Base-by-base conservation (phyloP, 2,888 invertebrate genomes). In the Octonoba sinensis region DNA sequence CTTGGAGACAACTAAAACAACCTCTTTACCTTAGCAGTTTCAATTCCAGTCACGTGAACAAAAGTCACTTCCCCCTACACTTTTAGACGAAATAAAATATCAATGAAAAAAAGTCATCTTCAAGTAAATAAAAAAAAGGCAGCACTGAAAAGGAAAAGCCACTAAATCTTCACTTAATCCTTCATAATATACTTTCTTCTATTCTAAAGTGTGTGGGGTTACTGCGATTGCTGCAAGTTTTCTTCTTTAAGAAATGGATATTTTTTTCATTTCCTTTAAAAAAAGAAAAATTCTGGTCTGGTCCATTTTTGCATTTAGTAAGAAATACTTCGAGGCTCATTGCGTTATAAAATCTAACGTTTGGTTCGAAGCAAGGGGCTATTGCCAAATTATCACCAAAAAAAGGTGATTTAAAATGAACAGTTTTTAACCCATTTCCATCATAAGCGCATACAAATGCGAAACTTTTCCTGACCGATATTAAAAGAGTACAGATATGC, bases 91-190 rank as follows among this genome's bases (percentile, higher is more conserved):
- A 64, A 27, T 44, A 64, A 60, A 60, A 36, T 36, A 60, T 36
- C 24, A 60, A 60, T 60, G 36, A 18, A 60, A 24, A 56, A 57
- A 57, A 57, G 18, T 60, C 60, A 36, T 60, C 60, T 36, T 36
- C 60, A 1, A 27, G 57, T 15, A 27, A 60, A 36, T 36, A 36
- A 36, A 36, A 36, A 36, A 56, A 20, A 44, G 64, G 64, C 62
- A 54, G 12, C 16, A 67, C 22, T 64, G 64, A 76, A 69, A 76
- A 57, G 69, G 65, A 70, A 36, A 78, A 60, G 62, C 51, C 73
- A 67, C 72, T 79, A 79, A 79, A 79, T 79, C 79, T 73, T 67
- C 66, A 62, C 73, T 72, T 79, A 79, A 79, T 79, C 79, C 79
- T 79, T 79, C 72, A 73, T 79, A 79, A 79, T 79, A 79, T 79